A percentile compares a stretch with the other conserved stretches of the same genome.
phyloP scores from a whole-genome alignment of 2,888 invertebrate genomes.

The Uloborus plumipes region DNA sequence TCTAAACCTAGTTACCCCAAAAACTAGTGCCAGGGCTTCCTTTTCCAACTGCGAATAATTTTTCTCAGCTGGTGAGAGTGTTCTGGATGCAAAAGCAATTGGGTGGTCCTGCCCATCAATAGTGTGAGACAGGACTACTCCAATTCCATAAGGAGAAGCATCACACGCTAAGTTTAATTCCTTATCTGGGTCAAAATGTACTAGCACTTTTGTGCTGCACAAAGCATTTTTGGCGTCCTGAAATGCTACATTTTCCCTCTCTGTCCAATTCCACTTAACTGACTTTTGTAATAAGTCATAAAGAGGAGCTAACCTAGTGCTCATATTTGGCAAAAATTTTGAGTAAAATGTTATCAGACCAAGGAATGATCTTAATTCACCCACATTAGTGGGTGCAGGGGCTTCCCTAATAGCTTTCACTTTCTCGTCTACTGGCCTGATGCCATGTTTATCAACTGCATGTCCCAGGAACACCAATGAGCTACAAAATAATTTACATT shows the following conservation, averaged over 20 bases:
- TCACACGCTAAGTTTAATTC: conserved; percentile 70
- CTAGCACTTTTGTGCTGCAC: conserved; percentile 66
- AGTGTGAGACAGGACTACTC: conserved; percentile 66
- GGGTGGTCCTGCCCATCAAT: conserved; percentile 70
- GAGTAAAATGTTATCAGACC: conserved; percentile 68
- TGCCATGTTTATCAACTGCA: conserved; percentile 32
- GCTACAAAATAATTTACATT: conserved; percentile 62
- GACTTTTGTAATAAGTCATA: conserved; percentile 64
- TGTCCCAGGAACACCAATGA: conserved; percentile 51
- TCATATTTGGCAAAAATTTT: conserved; percentile 67
- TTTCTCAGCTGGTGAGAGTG: conserved; percentile 63
- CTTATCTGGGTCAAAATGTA: conserved; percentile 68
- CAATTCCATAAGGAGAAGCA: conserved; percentile 69
- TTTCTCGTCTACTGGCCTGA: conserved; percentile 65
- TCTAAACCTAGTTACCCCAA: conserved; percentile 71
- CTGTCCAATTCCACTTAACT: conserved; percentile 60
- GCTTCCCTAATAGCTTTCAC: conserved; percentile 67
- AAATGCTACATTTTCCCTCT: conserved; percentile 65
- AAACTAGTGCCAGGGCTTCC: conserved; percentile 71
- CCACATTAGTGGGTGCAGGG: conserved; percentile 67
- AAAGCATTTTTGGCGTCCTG: conserved; percentile 67
- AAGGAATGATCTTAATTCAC: conserved; percentile 67
- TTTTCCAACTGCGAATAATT: conserved; percentile 66
- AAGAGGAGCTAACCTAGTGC: conserved; percentile 66
- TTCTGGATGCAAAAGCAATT: conserved; percentile 66